Base-by-base conservation (phyloP, 2,888 invertebrate genomes). In the Galerucella calmariensis region DNA sequence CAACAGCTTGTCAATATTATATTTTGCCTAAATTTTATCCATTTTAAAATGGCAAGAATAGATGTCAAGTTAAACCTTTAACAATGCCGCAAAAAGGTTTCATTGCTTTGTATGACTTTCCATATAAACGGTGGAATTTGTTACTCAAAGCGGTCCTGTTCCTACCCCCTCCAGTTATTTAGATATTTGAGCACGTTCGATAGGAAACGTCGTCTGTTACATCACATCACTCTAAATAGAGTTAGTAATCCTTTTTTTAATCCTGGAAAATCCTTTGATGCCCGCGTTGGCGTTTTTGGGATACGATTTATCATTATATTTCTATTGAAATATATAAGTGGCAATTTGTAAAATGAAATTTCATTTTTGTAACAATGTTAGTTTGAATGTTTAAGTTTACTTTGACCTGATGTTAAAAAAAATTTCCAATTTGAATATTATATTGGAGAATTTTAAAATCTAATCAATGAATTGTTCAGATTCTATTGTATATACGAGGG, bases 171-270 rank as follows among this genome's bases (percentile, higher is more conserved):
- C 56, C 65, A 62, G 20, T 56, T 24, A 51, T 44, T 20, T 24
- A 56, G 35, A 51, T 70, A 65, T 44, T 70, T 63, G 56, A 66
- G n/a, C 65, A 71, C 71, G 71, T 46, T 71, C 66, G 65, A 71
- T 71, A 71, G 66, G 66, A 71, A 46, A 65, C 53, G 58, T 71
- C 59, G 71, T 66, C 27, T 58, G 48, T 71, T 63, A 70, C 70
- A 71, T 67, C 67, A 58, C 68, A 53, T 41, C 67, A 51, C 27
- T 59, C 35, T 16, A 20, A 16, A 56, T 56, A 66, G 14, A 66
- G 14, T 14, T 24, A 41, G 67, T 56, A 67, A 67, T 67, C 53
- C 67, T 35, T 53, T 67, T 67, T 67, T 66, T 66, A 48, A 66
- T 48, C 51, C 12, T 20, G 48, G 66, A 24, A 66, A 66, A 66